phyloP scores from a whole-genome alignment of 2,888 invertebrate species.

The Mellilla xanthometata region DNA sequence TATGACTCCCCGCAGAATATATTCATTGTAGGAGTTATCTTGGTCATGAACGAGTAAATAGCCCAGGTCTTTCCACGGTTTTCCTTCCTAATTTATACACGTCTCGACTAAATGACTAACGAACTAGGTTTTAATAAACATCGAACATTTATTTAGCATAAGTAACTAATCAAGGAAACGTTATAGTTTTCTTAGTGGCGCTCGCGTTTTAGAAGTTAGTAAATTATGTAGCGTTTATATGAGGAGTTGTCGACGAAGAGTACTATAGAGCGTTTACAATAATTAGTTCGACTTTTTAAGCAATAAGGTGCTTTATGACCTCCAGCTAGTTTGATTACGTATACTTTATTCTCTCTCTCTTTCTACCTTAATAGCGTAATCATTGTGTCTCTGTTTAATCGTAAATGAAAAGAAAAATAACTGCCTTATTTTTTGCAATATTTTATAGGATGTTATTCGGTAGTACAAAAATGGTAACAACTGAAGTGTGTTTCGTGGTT shows the following conservation, averaged over 20 bases:
- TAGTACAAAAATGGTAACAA: slow-evolving; percentile 66
- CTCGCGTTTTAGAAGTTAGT: slow-evolving; percentile 27
- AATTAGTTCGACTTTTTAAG: slow-evolving; percentile 41
- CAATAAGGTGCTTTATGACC: slow-evolving; percentile 60
- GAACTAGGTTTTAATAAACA: slow-evolving; percentile 16
- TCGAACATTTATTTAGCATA: slow-evolving; percentile 32
- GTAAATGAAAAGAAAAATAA: slow-evolving; percentile 42
- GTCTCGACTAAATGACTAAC: slow-evolving; percentile 17
- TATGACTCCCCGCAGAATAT: too few species aligned
- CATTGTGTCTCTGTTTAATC: slow-evolving; percentile 38
- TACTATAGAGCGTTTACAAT: slow-evolving; percentile 36
- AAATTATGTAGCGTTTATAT: slow-evolving; percentile 18
- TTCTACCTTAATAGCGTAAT: slow-evolving; percentile 40
- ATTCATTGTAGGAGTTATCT: too few species aligned
- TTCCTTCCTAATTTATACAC: too few species aligned
- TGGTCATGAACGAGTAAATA: too few species aligned
- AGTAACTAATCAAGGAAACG: slow-evolving; percentile 49
- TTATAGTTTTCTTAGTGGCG: slow-evolving; percentile 53
- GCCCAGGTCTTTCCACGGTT: too few species aligned
- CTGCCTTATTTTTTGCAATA: slow-evolving; percentile 56
- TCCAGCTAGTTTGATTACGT: slow-evolving; percentile 50
- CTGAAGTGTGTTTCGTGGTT: slow-evolving; percentile 47
- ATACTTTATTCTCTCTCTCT: slow-evolving; percentile 31
- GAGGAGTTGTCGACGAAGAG: slow-evolving; percentile 33
- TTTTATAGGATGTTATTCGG: slow-evolving; percentile 48